A percentile compares a stretch with the other conserved stretches of the same genome.
These are phyloP conservation scores for Cephus nigrinus DNA, from an alignment of 2,888 invertebrate species.

Conservation along the genomic window DNA sequence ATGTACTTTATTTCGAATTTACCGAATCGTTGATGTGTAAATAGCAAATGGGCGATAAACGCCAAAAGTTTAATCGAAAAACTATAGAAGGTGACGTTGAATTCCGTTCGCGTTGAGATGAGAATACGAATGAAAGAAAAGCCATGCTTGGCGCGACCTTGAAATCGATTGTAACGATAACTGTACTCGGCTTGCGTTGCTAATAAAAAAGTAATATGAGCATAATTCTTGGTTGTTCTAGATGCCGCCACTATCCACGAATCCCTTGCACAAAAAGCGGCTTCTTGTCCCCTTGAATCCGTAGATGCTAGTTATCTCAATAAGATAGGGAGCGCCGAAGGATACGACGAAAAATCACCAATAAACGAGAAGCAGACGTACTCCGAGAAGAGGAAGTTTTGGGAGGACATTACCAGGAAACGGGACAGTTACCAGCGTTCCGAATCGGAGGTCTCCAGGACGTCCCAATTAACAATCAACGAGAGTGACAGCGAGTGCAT, in stretches of 20 bases:
- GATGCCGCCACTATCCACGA: conserved; percentile 62
- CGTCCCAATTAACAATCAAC: conserved; percentile 58
- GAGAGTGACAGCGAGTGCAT: conserved; percentile 60
- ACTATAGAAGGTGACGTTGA: conserved; percentile 15
- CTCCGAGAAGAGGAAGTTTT: conserved; percentile 61
- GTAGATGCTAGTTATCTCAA: conserved; percentile 63
- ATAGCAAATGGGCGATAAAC: neutral
- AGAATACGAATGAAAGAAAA: conserved; percentile 35
- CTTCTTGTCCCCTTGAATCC: conserved; percentile 59
- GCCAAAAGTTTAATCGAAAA: neutral
- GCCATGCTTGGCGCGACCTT: conserved; percentile 28
- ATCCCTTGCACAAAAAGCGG: conserved; percentile 62
- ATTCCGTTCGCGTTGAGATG: conserved; percentile 28
- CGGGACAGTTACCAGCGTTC: conserved; percentile 60
- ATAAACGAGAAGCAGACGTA: conserved; percentile 59
- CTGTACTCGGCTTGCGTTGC: conserved; percentile 19
- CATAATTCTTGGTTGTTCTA: conserved; percentile 62
- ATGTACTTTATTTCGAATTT: conserved; percentile 26
- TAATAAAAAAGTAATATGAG: conserved; percentile 41
- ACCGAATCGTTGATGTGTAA: conserved; percentile 3
- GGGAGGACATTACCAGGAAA: conserved; percentile 62
- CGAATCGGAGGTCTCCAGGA: conserved; percentile 59
- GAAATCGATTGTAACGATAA: neutral
- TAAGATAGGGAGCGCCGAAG: conserved; percentile 45
- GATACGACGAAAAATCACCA: conserved; percentile 38